phyloP scores from a whole-genome alignment of 2,797 vertebrate genomes.

The Poeciliopsis paucimaculata region DNA sequence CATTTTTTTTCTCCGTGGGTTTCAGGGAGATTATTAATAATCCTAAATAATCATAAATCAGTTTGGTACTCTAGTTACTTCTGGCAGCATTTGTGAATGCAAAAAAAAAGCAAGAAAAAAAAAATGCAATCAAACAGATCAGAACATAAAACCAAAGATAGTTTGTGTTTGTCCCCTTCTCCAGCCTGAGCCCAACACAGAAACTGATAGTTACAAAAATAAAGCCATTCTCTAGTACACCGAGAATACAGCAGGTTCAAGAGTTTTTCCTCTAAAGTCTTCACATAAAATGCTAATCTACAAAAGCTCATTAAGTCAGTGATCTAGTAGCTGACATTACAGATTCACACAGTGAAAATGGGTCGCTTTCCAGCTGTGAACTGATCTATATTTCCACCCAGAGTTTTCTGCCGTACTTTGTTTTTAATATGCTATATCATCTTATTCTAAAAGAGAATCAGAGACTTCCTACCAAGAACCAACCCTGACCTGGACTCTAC shows the following conservation, averaged over 20 bases:
- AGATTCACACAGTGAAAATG: not conserved
- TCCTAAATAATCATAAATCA: slow-evolving; percentile 24
- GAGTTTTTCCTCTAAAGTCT: not conserved
- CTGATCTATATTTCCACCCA: not conserved
- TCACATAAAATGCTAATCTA: not conserved
- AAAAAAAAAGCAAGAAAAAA: not conserved
- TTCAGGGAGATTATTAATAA: slow-evolving; percentile 28
- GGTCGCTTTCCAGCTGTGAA: not conserved
- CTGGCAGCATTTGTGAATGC: slow-evolving; percentile 20
- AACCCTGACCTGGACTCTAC: not conserved
- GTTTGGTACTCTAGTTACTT: slow-evolving; percentile 22
- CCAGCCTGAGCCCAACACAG: not conserved
- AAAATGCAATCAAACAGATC: not conserved
- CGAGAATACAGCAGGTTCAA: not conserved
- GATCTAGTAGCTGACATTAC: not conserved
- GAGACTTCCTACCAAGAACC: not conserved
- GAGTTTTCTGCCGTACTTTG: not conserved
- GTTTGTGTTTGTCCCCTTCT: not conserved
- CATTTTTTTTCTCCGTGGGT: not conserved
- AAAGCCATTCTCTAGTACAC: not conserved
- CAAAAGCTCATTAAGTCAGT: not conserved
- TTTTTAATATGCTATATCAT: not conserved
- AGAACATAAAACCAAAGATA: not conserved
- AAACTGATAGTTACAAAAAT: not conserved
- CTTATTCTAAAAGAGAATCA: not conserved